phyloP scores from a whole-genome alignment of 2,113 vertebrate genomes.

The Malurus alboscapulatus region DNA sequence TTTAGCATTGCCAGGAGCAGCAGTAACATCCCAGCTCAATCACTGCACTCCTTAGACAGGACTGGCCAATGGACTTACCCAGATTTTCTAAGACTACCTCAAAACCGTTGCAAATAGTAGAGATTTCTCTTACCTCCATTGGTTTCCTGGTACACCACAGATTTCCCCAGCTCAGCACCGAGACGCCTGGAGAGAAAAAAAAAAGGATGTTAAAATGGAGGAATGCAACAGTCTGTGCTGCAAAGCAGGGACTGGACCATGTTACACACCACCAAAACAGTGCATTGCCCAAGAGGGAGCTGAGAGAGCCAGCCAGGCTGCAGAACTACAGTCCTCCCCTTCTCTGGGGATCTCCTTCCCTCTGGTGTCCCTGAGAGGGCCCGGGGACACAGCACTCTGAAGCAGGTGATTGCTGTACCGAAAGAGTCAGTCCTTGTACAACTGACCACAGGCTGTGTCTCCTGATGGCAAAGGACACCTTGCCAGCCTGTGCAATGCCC shows the following conservation, averaged over 20 bases:
- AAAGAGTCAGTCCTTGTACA: rapidly evolving
- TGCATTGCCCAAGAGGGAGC: not conserved
- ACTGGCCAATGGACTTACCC: not conserved
- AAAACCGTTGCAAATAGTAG: not conserved
- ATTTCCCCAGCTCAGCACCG: conserved; percentile 93
- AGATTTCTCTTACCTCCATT: conserved; percentile 86
- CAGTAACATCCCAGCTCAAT: not conserved
- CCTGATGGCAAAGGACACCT: not conserved
- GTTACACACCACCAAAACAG: not conserved
- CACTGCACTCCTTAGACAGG: not conserved
- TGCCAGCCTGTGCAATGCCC: not conserved
- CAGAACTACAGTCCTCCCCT: not conserved
- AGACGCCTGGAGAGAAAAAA: conserved; percentile 79
- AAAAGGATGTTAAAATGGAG: not conserved
- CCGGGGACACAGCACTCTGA: not conserved
- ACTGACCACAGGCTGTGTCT: not conserved
- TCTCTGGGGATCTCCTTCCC: not conserved
- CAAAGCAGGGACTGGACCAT: not conserved
- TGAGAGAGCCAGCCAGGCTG: not conserved
- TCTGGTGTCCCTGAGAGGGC: not conserved
- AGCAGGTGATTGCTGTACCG: rapidly evolving
- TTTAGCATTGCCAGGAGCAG: not conserved
- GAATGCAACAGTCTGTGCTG: not conserved
- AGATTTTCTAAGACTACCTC: not conserved
- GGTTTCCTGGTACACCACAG: conserved; percentile 94